Base-by-base conservation (phyloP, 2,888 invertebrate species). In the Cylloceria caligata region DNA sequence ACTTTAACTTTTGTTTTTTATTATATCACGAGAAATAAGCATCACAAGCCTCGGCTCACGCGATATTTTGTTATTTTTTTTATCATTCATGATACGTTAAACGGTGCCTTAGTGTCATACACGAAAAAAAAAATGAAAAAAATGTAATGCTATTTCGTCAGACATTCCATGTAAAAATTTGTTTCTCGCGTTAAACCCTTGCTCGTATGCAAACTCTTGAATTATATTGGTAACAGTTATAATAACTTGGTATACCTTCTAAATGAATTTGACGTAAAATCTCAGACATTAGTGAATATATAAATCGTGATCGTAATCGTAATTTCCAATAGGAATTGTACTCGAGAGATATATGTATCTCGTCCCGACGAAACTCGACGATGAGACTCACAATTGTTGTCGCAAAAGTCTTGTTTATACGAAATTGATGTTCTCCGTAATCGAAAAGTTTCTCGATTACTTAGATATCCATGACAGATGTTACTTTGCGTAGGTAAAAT, bases 31-130 rank as follows among this genome's bases (percentile, higher is more conserved):
- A 76, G 60, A 60, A 76, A 76, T 67, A 73, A 24, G 49, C 60
- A 72, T 67, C 65, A 65, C 27, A 21, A 79, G 72, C 47, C 13
- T 34, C 13, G 52, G 27, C 45, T 71, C 30, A 11, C 24, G 13
- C 9, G 13, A 34, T 60, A 16, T 16, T 45, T 16, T 5, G 5
- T n/a, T 45, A 11, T 16, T 42, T 36, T 52, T 69, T 52, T 74
- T 69, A 6, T 19, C 42, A 24, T 47, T 60, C 60, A 16, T 39
- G 36, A 71, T 79, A 75, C 42, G 71, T 82, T 82, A 42, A 82
- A 82, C 71, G 82, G 82, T 82, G 82, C 82, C 82, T 82, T 82
- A 82, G 82, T 79, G 82, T 82, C 82, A 79, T 67, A 72, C 82
- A 82, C 82, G 73, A 69, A 47, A 73, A 68, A 69, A 42, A 52